phyloP scores from a whole-genome alignment of 2,797 vertebrate genomes.

The Carduelis carduelis region DNA sequence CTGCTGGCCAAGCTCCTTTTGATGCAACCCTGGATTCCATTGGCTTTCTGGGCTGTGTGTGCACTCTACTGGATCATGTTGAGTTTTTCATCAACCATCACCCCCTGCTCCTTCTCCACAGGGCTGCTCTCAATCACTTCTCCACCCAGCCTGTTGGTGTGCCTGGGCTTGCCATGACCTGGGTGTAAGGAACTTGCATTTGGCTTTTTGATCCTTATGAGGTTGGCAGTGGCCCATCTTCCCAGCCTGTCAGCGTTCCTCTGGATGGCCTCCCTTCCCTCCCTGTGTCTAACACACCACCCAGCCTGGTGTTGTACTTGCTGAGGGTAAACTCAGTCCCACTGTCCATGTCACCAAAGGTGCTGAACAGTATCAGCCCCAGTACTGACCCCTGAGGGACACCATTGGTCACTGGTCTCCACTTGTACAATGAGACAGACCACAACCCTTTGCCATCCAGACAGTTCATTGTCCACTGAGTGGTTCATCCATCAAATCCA shows the following conservation, averaged over 20 bases:
- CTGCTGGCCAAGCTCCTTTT: not conserved
- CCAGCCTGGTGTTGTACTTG: not conserved
- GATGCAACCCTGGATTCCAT: not conserved
- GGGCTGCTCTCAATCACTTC: not conserved
- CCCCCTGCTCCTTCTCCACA: not conserved
- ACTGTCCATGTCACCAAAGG: not conserved
- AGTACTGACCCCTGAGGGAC: not conserved
- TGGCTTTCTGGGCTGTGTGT: not conserved
- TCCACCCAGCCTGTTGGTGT: not conserved
- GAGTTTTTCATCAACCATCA: not conserved
- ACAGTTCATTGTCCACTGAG: not conserved
- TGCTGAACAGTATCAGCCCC: not conserved
- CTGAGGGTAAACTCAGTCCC: not conserved
- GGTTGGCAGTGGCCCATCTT: not conserved
- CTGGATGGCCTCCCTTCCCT: not conserved
- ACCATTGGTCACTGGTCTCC: not conserved
- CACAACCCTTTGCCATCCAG: not conserved
- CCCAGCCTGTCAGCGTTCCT: not conserved
- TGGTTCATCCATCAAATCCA: not conserved
- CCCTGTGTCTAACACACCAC: not conserved
- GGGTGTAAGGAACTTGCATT: not conserved
- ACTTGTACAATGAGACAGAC: not conserved
- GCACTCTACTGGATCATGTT: not conserved
- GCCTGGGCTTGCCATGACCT: not conserved
- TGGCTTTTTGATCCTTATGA: not conserved